Evolutionary conservation across 2,888 invertebrate species (phyloP), one percentile per base, ranked within the genome.

Genomic region (Lottia scabra): DNA sequence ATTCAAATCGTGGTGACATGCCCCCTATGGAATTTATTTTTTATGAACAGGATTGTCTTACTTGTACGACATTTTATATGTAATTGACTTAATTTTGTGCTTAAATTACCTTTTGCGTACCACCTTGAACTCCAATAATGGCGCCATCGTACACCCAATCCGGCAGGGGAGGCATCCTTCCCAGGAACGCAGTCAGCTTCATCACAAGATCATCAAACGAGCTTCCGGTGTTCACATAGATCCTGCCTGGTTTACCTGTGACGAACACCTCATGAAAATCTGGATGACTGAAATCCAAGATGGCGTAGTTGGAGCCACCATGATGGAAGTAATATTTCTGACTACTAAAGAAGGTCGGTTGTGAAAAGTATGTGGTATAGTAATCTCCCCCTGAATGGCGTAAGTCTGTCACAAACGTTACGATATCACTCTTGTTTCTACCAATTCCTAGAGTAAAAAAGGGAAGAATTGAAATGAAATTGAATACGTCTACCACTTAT

Each of bases 281-380:
- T 12, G 12, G 23, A 56, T 56, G 56, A 23, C 78, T 71, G 68
- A 87, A 83, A 75, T 87, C 85, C 26, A 86, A 68, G 44, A 80
- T 78, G 8, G 79, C 74, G 74, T 86, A 87, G 73, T 80, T 80
- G 12, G 75, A 73, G 4, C 82, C 81, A 43, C 70, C 75, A 71
- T 85, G 81, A 68, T 84, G 84, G 27, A 83, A 82, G 71, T 78
- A 82, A 73, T 82, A 87, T 30, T 78, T 78, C 19, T 84, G 78
- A 62, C 79, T 76, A 68, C 83, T 83, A 38, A 84, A 26, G 68
- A 83, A 87, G n/a, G 85, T 84, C 13, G 87, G 82, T 13, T 56
- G 56, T 19, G 85, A 85, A 72, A 82, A 86, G 71, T 87, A 86
- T 0, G 85, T 85, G n/a, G 84, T 85, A 76, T 85, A 80, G 74